Evolutionary conservation across 2,113 vertebrate genomes (phyloP).

Genomic region (Philantomba maxwellii): DNA sequence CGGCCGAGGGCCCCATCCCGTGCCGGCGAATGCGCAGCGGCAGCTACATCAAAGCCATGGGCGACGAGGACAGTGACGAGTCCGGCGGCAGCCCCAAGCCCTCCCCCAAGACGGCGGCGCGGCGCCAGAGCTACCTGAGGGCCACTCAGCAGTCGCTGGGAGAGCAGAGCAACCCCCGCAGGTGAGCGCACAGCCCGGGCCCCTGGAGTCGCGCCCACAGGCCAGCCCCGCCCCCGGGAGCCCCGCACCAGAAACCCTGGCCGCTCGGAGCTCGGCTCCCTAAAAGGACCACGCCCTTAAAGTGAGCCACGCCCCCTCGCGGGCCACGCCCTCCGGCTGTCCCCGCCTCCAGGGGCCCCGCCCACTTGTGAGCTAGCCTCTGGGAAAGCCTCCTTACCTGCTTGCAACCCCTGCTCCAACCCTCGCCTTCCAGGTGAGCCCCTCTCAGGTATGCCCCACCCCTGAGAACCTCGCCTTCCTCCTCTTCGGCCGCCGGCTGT

Average conservation of each 20-base stretch:
- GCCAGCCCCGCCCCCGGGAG: not conserved
- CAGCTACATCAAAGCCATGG: conserved; percentile 99
- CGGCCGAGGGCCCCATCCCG: conserved; percentile 84
- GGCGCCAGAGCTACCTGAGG: conserved; percentile 98
- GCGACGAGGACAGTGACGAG: conserved; percentile 97
- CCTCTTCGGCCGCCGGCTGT: not conserved
- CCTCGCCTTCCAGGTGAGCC: not conserved
- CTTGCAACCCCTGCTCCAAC: not conserved
- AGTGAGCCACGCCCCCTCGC: not conserved
- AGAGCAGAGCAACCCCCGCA: conserved; percentile 95
- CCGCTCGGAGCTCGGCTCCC: too few species aligned
- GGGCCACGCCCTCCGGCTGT: not conserved
- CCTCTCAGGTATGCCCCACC: not conserved
- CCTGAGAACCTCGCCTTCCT: not conserved
- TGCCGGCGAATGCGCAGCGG: conserved; percentile 98
- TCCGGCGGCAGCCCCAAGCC: conserved; percentile 96
- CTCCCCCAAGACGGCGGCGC: conserved; percentile 93
- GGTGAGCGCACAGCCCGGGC: conserved; percentile 78
- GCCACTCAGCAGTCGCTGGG: conserved; percentile 98
- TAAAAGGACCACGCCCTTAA: too few species aligned
- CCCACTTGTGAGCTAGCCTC: not conserved
- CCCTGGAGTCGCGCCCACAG: not conserved
- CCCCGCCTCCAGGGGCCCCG: too few species aligned
- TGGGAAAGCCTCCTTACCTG: not conserved
- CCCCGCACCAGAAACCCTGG: not conserved